Conservation (phyloP, 2,888 invertebrate genomes). For the Rotaria magnacalcarata region DNA sequence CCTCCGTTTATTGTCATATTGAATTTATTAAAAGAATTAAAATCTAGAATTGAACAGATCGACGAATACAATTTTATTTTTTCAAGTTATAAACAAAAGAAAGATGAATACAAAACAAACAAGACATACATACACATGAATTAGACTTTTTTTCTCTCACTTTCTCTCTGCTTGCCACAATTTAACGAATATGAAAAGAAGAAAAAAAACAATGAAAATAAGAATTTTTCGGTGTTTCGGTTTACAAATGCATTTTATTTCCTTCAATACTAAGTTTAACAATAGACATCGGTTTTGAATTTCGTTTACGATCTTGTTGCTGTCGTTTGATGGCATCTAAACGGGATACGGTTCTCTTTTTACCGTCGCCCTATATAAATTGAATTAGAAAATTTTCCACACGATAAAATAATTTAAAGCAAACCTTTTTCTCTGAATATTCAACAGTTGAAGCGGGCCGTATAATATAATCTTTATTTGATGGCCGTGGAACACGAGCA, state of each 20-base stretch:
- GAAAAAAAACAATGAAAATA: neutral
- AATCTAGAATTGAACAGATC: neutral
- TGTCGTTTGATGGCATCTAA: constrained; percentile 9
- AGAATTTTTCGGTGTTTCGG: neutral
- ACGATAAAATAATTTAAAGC: no score
- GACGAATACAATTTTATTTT: neutral
- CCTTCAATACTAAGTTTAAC: constrained; percentile 23
- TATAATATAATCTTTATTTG: constrained; percentile 90
- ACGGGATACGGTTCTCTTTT: constrained; percentile 1
- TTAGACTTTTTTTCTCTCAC: neutral
- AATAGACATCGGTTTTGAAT: neutral
- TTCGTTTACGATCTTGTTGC: constrained; percentile 18
- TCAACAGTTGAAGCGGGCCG: constrained; percentile 70
- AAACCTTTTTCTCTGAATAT: neutral
- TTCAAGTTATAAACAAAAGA: neutral
- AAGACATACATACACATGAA: neutral
- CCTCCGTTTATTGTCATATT: constrained; percentile 3
- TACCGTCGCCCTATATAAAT: neutral
- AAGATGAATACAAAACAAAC: neutral
- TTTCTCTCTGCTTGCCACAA: neutral
- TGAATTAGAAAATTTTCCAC: no score
- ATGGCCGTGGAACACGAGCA: constrained; percentile 87
- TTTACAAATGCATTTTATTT: constrained; percentile 33
- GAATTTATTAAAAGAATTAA: neutral
- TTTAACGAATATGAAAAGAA: neutral